These are phyloP conservation scores for Napeogenes inachia DNA, from an alignment of 2,888 invertebrate species.

Conservation along the genomic window DNA sequence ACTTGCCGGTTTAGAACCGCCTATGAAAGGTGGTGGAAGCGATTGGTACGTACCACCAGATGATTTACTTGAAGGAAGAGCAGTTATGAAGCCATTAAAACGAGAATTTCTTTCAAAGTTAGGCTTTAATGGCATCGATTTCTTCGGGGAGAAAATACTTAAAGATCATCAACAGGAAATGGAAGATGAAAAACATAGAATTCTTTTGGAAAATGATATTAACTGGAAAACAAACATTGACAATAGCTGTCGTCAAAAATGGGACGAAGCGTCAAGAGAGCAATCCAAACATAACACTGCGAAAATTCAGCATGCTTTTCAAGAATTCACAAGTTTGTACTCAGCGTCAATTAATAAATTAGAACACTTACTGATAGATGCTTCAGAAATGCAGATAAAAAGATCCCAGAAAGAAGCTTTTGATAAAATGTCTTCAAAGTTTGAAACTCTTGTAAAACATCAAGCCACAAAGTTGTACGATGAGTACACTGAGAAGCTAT, in stretches of 20 bases:
- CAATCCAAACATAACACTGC: constrained; percentile 45
- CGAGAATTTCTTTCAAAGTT: constrained; percentile 48
- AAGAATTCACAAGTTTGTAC: constrained; percentile 51
- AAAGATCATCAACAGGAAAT: constrained; percentile 41
- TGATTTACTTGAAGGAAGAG: constrained; percentile 50
- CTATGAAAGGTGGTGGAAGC: constrained; percentile 58
- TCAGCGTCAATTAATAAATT: constrained; percentile 49
- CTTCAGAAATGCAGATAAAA: constrained; percentile 50
- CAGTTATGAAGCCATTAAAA: constrained; percentile 53
- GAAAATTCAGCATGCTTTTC: constrained; percentile 46
- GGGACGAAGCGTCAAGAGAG: constrained; percentile 39
- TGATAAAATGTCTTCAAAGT: constrained; percentile 47
- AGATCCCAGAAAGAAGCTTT: constrained; percentile 40
- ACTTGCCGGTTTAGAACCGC: constrained; percentile 62
- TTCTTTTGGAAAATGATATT: constrained; percentile 45
- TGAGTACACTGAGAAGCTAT: constrained; percentile 45
- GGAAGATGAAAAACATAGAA: constrained; percentile 42
- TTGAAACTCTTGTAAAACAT: constrained; percentile 42
- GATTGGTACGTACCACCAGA: constrained; percentile 62
- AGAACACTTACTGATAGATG: constrained; percentile 50
- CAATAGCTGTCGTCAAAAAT: constrained; percentile 35
- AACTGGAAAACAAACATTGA: constrained; percentile 50
- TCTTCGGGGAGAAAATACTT: constrained; percentile 43
- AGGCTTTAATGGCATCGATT: constrained; percentile 49
- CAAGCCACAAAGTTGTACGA: constrained; percentile 56